These are phyloP conservation scores for Euphysa ruthae DNA, from an alignment of 30 jellyfish, hydroid and myxozoan species.

Conservation along the genomic window DNA sequence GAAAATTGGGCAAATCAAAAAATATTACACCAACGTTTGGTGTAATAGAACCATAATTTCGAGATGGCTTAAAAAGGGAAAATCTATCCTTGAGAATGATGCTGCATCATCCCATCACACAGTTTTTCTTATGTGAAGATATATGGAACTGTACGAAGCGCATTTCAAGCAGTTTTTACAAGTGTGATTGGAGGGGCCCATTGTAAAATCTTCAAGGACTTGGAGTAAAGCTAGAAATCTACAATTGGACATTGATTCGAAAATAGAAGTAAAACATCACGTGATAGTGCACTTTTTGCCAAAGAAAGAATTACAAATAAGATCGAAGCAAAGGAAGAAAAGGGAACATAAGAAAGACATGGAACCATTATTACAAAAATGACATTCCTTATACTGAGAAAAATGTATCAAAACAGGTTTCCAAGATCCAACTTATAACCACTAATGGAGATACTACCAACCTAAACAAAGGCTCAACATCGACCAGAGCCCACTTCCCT, in stretches of 20 bases:
- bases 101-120: constrained; percentile 19
- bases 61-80: constrained; percentile 12
- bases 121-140: constrained; percentile 20
- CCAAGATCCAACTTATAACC: constrained; percentile 11
- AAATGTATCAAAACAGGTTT: constrained; percentile 17
- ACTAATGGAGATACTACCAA: constrained; percentile 23
- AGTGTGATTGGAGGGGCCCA: constrained; percentile 43
- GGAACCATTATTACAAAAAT: constrained; percentile 11
- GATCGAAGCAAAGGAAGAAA: constrained; percentile 33
- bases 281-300: constrained; percentile 26
- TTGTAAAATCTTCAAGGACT: constrained; percentile 39
- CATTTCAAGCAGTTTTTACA: not conserved
- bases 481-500: constrained; percentile 44
- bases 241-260: constrained; percentile 20
- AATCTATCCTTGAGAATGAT: constrained; percentile 10
- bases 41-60: constrained; percentile 4
- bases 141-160: constrained; percentile 25
- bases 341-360: constrained; percentile 23
- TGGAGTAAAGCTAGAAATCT: constrained; percentile 52
- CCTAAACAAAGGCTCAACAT: constrained; percentile 41
- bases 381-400: constrained; percentile 31
- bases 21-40: not conserved
- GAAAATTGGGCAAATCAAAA: constrained; percentile 11
- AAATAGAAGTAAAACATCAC: constrained; percentile 20
- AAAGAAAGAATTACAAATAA: not conserved